Percentiles rank a stretch among this genome's conserved stretches.
phyloP scores from a whole-genome alignment of 1,140 invertebrate species.

The Laodelphax striatellus region DNA sequence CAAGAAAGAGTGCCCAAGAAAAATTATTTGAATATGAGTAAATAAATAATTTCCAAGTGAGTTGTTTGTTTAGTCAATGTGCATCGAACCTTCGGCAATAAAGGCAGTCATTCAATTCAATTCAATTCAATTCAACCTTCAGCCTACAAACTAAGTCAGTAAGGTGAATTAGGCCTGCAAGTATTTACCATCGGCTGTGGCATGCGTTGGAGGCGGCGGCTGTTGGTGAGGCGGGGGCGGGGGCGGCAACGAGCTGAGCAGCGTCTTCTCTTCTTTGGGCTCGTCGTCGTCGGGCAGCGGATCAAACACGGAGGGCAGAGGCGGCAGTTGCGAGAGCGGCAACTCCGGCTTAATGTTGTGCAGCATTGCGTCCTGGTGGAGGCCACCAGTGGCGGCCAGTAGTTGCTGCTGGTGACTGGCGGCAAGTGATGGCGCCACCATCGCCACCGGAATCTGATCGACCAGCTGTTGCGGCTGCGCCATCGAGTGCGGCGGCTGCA shows the following conservation, averaged over 20 bases:
- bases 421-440: too few species aligned
- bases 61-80: too few species aligned
- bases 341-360: slow-evolving; percentile 20
- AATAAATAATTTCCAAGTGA: too few species aligned
- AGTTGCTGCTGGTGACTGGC: too few species aligned
- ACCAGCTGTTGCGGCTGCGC: neutral
- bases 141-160: too few species aligned
- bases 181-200: slow-evolving; percentile 35
- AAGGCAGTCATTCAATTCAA: too few species aligned
- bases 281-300: slow-evolving; percentile 35
- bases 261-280: neutral
- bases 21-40: too few species aligned
- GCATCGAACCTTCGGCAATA: too few species aligned
- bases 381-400: too few species aligned
- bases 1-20: too few species aligned
- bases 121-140: too few species aligned
- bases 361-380: slow-evolving; percentile 33
- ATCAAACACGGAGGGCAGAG: slow-evolving; percentile 48
- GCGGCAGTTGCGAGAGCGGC: too few species aligned
- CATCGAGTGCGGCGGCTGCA: slow-evolving; percentile 16
- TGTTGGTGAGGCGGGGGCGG: neutral
- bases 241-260: neutral
- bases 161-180: slow-evolving; percentile 8
- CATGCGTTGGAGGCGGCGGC: slow-evolving; percentile 23
- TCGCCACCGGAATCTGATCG: slow-evolving; percentile 18